phyloP scores from a whole-genome alignment of 2,113 vertebrate species.

The Apteryx owenii region DNA sequence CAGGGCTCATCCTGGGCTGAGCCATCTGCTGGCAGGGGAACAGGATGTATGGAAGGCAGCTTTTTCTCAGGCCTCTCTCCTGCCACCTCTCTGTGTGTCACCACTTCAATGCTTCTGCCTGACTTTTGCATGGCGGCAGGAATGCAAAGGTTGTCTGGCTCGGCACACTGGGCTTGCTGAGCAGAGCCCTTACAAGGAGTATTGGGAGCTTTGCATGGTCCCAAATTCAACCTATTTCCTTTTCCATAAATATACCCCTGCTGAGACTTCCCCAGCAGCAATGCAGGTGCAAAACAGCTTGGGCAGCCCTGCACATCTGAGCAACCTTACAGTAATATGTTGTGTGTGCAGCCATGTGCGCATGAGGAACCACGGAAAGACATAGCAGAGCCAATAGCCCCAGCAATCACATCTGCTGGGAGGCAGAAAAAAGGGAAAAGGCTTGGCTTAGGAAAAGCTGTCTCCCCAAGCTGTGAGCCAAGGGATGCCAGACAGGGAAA shows the following conservation, averaged over 20 bases:
- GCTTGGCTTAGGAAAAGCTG: background rate
- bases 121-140: background rate
- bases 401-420: background rate
- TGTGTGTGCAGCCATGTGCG: no score
- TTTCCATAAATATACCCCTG: background rate
- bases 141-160: background rate
- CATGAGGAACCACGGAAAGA: no score
- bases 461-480: background rate
- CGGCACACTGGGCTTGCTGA: background rate
- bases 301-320: background rate
- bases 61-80: background rate
- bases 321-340: background rate
- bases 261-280: background rate
- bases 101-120: accelerated
- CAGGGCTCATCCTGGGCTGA: background rate
- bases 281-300: background rate
- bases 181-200: background rate
- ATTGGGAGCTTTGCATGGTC: background rate
- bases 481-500: background rate
- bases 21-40: background rate
- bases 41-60: background rate
- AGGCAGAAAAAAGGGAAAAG: background rate
- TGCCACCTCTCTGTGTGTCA: background rate
- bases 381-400: background rate
- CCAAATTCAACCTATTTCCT: background rate